A percentile compares a stretch with the other conserved stretches of the same genome.
Evolutionary conservation across 2,797 vertebrate species (phyloP).

Genomic region (Acrocephalus scirpaceus): DNA sequence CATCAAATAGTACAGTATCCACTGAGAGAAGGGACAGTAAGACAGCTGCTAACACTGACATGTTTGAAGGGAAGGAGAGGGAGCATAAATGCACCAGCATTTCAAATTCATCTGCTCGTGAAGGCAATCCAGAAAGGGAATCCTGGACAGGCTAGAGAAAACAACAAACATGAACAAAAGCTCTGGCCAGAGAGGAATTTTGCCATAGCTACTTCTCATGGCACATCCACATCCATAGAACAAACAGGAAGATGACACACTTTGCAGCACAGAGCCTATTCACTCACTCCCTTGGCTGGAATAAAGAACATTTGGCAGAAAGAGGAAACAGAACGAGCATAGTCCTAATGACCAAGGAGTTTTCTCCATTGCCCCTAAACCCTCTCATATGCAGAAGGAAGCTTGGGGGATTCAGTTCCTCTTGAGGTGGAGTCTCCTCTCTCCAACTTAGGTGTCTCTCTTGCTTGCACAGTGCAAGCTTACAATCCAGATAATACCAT

Average conservation of each 20-base stretch:
- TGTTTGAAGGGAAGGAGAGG: background rate
- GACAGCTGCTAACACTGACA: slow-evolving; percentile 27
- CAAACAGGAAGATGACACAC: background rate
- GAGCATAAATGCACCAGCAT: background rate
- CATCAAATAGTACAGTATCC: background rate
- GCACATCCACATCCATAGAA: background rate
- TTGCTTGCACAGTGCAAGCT: background rate
- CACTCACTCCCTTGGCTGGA: background rate
- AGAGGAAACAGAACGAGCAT: background rate
- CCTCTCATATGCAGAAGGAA: background rate
- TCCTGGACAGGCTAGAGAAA: background rate
- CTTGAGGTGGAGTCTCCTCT: background rate
- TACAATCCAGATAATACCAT: background rate
- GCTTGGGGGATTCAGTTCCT: background rate
- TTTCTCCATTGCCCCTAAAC: background rate
- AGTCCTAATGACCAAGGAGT: background rate
- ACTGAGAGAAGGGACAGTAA: background rate
- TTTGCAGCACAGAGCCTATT: background rate
- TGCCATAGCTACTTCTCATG: background rate
- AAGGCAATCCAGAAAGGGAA: background rate
- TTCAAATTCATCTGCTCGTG: background rate
- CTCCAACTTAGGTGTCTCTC: background rate
- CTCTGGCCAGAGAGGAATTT: background rate
- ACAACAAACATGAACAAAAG: background rate
- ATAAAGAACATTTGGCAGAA: background rate